A percentile compares a stretch with the other conserved stretches of the same genome.
Evolutionary conservation across 2,113 vertebrate genomes (phyloP).

Genomic region (Oreochromis tanganicae): DNA sequence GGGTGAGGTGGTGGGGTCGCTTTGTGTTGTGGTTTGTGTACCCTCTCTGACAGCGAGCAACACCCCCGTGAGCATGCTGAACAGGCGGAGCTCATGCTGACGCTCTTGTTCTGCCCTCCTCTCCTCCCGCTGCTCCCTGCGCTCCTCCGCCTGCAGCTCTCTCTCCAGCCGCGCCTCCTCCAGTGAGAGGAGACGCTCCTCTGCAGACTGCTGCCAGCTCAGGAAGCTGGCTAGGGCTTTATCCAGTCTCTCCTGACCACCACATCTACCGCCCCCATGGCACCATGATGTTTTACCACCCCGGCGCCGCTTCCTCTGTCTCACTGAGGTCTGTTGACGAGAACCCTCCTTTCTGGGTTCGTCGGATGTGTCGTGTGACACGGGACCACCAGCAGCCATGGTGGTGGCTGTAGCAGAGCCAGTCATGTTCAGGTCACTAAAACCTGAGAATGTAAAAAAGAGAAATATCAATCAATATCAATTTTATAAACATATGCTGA

Average conservation of each 20-base stretch:
- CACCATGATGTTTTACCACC: constrained; percentile 43
- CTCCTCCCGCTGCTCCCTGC: constrained; percentile 79
- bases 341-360: constrained; percentile 6
- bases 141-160: constrained; percentile 75
- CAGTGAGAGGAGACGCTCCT: constrained; percentile 77
- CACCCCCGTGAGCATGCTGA: constrained; percentile 72
- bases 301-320: constrained; percentile 63
- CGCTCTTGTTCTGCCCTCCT: constrained; percentile 70
- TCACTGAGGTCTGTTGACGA: not conserved
- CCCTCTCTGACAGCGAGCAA: constrained; percentile 38
- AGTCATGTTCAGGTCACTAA: constrained; percentile 73
- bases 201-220: constrained; percentile 72
- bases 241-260: constrained; percentile 49
- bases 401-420: constrained; percentile 51
- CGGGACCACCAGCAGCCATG: constrained; percentile 16
- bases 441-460: constrained; percentile 38
- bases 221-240: constrained; percentile 76
- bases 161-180: constrained; percentile 73
- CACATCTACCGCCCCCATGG: constrained; percentile 28
- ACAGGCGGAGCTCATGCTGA: constrained; percentile 80
- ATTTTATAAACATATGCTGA: not conserved
- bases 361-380: not conserved
- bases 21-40: not conserved
- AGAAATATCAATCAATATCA: not conserved
- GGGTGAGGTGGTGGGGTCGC: not conserved